phyloP scores from a whole-genome alignment of 2,888 invertebrate genomes.

The Ichneumoninae sp. region DNA sequence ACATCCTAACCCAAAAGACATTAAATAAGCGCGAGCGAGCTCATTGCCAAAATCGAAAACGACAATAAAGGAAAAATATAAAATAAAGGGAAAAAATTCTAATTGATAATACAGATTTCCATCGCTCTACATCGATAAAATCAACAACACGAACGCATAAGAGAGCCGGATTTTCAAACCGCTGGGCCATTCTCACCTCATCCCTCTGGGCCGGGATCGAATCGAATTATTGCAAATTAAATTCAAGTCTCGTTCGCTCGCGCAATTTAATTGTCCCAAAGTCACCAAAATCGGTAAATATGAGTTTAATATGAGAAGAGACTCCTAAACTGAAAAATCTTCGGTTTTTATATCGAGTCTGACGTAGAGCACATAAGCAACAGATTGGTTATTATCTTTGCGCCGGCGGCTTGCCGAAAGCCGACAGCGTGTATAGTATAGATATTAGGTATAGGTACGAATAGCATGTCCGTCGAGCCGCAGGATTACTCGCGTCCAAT shows the following conservation, averaged over 20 bases:
- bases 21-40: no score
- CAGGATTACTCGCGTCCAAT: constrained; percentile 82
- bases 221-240: constrained; percentile 61
- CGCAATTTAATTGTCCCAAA: constrained; percentile 19
- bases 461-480: constrained; percentile 56
- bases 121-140: constrained; percentile 43
- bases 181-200: constrained; percentile 17
- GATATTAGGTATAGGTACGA: constrained; percentile 6
- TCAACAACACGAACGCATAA: constrained; percentile 37
- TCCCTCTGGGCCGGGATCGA: constrained; percentile 11
- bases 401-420: constrained; percentile 22
- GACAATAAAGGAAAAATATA: not conserved
- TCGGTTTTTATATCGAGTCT: not conserved
- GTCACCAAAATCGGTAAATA: no score
- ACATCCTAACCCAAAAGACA: no score
- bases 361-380: not conserved
- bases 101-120: constrained; percentile 42
- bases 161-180: constrained; percentile 44
- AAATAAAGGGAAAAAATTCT: constrained; percentile 20
- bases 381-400: constrained; percentile 55
- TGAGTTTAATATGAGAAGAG: no score
- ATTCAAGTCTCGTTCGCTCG: constrained; percentile 61
- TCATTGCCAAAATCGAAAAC: not conserved
- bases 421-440: not conserved
- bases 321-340: not conserved